These are phyloP conservation scores for Tolypeutes matacus DNA, from an alignment of 2,797 vertebrate genomes.

Conservation along the genomic window DNA sequence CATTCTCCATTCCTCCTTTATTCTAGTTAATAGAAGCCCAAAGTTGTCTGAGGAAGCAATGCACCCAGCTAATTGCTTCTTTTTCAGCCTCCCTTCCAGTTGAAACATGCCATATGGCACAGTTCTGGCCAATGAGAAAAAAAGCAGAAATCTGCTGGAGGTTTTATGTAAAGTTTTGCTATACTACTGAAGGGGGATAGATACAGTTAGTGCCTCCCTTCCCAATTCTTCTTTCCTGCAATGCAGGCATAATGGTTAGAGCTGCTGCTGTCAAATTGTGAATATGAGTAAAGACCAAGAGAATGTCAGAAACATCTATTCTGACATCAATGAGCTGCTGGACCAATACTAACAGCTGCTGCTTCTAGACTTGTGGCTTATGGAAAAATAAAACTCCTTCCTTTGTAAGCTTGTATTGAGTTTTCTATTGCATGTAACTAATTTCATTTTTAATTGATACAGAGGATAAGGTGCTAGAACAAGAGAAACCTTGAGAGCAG, in stretches of 20 bases:
- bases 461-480: not conserved
- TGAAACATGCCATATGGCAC: not conserved
- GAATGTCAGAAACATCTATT: not conserved
- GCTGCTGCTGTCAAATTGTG: not conserved
- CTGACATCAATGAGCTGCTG: not conserved
- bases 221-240: not conserved
- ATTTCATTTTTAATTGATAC: not conserved
- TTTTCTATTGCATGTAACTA: not conserved
- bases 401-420: not conserved
- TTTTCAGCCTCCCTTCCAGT: not conserved
- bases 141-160: not conserved
- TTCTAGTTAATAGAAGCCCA: not conserved
- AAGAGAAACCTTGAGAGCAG: not conserved
- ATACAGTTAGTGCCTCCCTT: not conserved
- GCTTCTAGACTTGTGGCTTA: not conserved
- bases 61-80: not conserved
- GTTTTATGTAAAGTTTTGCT: conserved; percentile 4
- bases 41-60: not conserved
- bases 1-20: not conserved
- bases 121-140: not conserved
- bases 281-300: not conserved
- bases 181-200: not conserved
- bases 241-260: not conserved
- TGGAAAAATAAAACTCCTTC: not conserved
- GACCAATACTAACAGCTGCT: not conserved